Evolutionary conservation across 2,113 vertebrate species (phyloP).

Genomic region (Todiramphus chloris): DNA sequence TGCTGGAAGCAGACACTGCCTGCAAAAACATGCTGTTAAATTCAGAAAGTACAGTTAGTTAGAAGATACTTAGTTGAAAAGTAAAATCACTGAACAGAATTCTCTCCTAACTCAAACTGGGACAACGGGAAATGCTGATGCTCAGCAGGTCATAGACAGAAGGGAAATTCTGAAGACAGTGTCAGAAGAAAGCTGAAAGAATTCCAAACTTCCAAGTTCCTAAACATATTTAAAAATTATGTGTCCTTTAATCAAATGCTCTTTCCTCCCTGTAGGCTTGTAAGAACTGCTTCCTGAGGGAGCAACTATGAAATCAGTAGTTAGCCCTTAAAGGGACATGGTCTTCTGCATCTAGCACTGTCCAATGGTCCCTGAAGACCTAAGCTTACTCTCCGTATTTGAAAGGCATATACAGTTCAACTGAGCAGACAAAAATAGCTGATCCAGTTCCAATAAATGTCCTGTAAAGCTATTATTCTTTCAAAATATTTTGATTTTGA

Average conservation of each 20-base stretch:
- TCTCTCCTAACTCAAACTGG: no score
- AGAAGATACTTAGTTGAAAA: no score
- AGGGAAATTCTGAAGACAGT: slow-evolving; percentile 22
- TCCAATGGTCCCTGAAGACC: neutral
- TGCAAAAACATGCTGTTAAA: no score
- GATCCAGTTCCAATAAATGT: neutral
- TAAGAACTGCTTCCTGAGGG: neutral
- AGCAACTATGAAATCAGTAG: neutral
- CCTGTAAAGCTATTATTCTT: neutral
- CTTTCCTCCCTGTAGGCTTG: slow-evolving; percentile 8
- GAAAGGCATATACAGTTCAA: neutral
- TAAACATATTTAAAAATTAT: slow-evolving; percentile 9
- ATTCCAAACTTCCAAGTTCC: neutral
- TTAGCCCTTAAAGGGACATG: neutral
- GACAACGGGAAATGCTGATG: neutral
- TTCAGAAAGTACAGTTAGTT: no score
- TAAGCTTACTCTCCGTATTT: neutral
- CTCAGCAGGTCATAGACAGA: fast-evolving
- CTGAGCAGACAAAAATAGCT: neutral
- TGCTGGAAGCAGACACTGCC: no score
- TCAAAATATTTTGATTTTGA: slow-evolving; percentile 1
- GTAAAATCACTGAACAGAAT: no score
- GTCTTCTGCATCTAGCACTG: neutral
- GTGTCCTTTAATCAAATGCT: slow-evolving; percentile 32
- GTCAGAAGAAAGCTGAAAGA: neutral